phyloP scores from a whole-genome alignment of 1,140 invertebrate species.

The Drosophila parabipectinata region DNA sequence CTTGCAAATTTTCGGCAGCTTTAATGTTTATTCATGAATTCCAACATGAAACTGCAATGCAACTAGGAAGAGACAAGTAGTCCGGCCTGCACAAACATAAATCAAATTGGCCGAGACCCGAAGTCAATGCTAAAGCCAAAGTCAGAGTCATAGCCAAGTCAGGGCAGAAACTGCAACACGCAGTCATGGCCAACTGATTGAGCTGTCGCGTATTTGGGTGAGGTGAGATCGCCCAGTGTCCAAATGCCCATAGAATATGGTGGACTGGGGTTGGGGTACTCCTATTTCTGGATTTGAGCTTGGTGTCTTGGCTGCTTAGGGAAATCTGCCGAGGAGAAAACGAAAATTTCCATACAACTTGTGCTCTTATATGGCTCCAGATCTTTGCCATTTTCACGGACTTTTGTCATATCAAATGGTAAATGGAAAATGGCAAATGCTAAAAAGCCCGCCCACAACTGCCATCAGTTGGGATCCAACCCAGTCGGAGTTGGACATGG shows the following conservation, averaged over 20 bases:
- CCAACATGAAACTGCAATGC: conserved; percentile 77
- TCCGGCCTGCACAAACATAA: conserved; percentile 53
- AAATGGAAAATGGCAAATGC: conserved; percentile 13
- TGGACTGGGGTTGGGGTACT: not conserved
- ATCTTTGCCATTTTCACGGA: conserved; percentile 60
- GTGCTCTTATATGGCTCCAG: conserved; percentile 56
- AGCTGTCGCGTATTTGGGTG: conserved; percentile 79
- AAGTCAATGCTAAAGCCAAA: not conserved
- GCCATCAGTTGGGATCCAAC: conserved; percentile 15
- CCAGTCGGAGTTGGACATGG: conserved; percentile 3
- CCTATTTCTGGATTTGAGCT: conserved; percentile 48
- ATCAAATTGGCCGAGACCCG: conserved; percentile 58
- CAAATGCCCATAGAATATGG: conserved; percentile 30
- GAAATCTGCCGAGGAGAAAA: conserved; percentile 48
- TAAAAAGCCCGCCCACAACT: conserved; percentile 26
- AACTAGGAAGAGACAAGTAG: conserved; percentile 68
- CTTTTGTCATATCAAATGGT: conserved; percentile 66
- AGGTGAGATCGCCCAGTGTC: conserved; percentile 72
- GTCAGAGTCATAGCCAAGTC: conserved; percentile 10
- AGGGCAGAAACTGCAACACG: conserved; percentile 53
- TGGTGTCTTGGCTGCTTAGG: conserved; percentile 60
- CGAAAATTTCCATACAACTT: conserved; percentile 64
- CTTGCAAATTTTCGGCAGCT: conserved; percentile 72
- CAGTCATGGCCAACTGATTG: conserved; percentile 80
- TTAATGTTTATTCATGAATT: conserved; percentile 82